These are phyloP conservation scores for Oreortyx pictus DNA, from an alignment of 2,797 vertebrate genomes.

Conservation along the genomic window DNA sequence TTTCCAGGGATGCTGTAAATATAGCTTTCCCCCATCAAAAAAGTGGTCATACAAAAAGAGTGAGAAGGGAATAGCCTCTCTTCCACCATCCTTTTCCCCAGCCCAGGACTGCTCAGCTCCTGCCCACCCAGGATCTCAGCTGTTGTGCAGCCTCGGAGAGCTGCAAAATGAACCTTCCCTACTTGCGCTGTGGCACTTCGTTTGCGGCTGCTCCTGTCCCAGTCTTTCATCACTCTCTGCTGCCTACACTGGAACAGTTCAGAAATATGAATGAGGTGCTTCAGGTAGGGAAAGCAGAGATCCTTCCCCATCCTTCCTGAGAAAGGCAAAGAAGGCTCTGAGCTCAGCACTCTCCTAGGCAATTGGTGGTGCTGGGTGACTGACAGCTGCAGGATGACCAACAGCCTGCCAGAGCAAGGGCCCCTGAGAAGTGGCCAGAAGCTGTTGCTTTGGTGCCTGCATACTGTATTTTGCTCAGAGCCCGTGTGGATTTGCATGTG, in stretches of 20 bases:
- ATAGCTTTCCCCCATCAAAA: neutral
- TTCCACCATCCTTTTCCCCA: neutral
- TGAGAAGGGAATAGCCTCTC: neutral
- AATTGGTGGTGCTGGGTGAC: neutral
- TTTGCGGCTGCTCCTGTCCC: neutral
- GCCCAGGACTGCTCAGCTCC: neutral
- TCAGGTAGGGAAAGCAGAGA: neutral
- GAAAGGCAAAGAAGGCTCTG: fast-evolving
- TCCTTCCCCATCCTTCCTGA: neutral
- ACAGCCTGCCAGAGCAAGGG: neutral
- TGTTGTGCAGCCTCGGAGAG: neutral
- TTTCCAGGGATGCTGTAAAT: neutral
- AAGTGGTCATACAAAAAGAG: neutral
- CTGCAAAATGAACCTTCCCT: neutral
- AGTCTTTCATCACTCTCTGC: neutral
- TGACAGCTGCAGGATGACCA: neutral
- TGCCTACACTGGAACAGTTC: neutral
- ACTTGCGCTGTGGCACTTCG: neutral
- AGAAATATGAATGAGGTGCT: neutral
- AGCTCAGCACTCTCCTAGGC: neutral
- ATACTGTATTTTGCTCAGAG: neutral
- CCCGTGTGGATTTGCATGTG: fast-evolving
- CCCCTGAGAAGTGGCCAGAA: neutral
- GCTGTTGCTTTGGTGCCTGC: neutral
- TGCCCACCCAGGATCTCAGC: neutral